Percentiles rank a stretch among this genome's conserved stretches.
These are phyloP conservation scores for Rana temporaria DNA, from an alignment of 2,113 vertebrate species.

Conservation along the genomic window DNA sequence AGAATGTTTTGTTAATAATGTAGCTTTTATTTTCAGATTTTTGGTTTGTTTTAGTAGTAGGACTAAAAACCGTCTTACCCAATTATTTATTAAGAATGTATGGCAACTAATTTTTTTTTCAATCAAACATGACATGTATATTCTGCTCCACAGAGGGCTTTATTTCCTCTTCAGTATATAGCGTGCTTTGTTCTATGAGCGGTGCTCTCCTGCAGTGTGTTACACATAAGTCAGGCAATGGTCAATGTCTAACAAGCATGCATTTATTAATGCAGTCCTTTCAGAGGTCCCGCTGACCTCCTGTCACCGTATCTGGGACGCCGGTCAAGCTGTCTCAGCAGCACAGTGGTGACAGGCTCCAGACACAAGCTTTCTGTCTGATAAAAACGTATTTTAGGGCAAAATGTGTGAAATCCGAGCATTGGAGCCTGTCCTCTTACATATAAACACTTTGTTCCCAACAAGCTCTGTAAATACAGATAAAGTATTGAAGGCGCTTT, in stretches of 20 bases:
- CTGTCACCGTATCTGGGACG: background rate
- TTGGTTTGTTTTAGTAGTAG: too few relatives aligned
- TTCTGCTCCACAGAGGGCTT: too few relatives aligned
- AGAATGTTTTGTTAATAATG: too few relatives aligned
- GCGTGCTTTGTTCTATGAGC: background rate
- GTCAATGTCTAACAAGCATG: background rate
- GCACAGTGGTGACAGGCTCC: slow-evolving; percentile 16
- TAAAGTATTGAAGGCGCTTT: too few relatives aligned
- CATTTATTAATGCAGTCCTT: background rate
- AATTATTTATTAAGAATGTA: too few relatives aligned
- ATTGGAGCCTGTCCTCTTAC: slow-evolving; percentile 1
- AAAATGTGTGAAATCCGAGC: slow-evolving; percentile 30
- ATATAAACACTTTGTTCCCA: slow-evolving; percentile 35
- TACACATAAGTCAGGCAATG: background rate
- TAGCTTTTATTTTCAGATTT: too few relatives aligned
- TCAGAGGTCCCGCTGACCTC: slow-evolving; percentile 16
- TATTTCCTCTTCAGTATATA: too few relatives aligned
- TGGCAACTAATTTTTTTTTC: too few relatives aligned
- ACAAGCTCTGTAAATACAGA: background rate
- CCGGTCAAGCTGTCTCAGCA: background rate
- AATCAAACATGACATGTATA: too few relatives aligned
- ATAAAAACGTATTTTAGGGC: slow-evolving; percentile 22
- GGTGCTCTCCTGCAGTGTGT: background rate
- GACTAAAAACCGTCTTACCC: too few relatives aligned
- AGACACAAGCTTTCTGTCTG: slow-evolving; percentile 38